A percentile compares a stretch with the other conserved stretches of the same genome.
phyloP scores from a whole-genome alignment of 2,113 vertebrate species.

The Hemicordylus capensis region DNA sequence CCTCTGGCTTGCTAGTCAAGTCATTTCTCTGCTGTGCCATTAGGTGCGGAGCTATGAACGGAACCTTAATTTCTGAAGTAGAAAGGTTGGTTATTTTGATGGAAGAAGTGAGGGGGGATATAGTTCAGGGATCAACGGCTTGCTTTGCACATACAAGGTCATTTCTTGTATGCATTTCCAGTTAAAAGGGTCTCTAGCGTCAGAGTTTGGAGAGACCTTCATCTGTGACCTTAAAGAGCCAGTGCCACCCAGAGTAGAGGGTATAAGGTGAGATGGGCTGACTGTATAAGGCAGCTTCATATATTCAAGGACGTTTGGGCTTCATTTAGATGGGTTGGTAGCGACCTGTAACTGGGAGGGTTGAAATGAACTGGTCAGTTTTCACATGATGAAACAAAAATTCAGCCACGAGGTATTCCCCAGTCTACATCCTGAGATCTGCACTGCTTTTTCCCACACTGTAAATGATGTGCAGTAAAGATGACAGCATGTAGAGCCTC shows the following conservation, averaged over 20 bases:
- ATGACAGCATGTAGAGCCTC: no score
- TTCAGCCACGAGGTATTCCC: not conserved
- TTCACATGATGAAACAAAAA: not conserved
- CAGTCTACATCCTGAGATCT: not conserved
- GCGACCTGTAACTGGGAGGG: not conserved
- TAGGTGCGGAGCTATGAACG: no score
- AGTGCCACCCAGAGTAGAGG: not conserved
- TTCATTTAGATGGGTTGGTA: not conserved
- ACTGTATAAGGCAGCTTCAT: not conserved
- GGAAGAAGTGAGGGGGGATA: not conserved
- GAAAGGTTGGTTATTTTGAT: not conserved
- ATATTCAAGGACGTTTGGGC: not conserved
- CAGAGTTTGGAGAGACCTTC: not conserved
- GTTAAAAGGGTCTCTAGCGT: not conserved
- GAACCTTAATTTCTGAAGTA: not conserved
- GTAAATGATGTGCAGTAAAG: not conserved
- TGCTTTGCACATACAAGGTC: no score
- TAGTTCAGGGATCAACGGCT: not conserved
- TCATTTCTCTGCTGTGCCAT: no score
- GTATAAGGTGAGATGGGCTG: not conserved
- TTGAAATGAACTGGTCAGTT: not conserved
- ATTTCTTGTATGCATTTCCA: not conserved
- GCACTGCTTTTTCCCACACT: not conserved
- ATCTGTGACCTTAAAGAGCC: not conserved
- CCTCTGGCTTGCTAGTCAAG: no score